Evolutionary conservation across 2,888 invertebrate species (phyloP).

Genomic region (Eutolmus rufibarbis): DNA sequence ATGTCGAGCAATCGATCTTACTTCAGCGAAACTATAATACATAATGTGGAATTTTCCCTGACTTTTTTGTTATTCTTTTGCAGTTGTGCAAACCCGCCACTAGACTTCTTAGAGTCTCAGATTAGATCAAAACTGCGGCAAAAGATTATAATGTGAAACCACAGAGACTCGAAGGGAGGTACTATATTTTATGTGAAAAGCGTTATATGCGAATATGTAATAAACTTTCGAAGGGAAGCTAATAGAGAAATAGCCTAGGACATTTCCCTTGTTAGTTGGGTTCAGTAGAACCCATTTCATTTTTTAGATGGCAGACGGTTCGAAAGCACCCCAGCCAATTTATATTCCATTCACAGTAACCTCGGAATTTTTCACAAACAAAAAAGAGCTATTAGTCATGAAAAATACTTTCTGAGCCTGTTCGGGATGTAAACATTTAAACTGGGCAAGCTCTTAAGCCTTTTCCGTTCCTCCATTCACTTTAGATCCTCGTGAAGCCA

Average conservation of each 20-base stretch:
- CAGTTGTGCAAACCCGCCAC: background rate
- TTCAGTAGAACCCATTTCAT: background rate
- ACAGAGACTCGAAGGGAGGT: background rate
- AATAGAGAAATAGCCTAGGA: background rate
- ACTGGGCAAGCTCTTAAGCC: background rate
- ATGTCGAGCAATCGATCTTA: too few relatives aligned
- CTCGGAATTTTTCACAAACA: background rate
- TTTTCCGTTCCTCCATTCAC: background rate
- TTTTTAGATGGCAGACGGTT: background rate
- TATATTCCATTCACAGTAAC: background rate
- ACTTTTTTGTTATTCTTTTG: background rate
- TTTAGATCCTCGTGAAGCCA: background rate
- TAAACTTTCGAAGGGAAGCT: background rate
- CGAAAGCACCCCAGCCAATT: background rate
- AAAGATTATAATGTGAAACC: background rate
- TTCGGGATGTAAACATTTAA: conserved; percentile 33
- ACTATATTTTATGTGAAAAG: background rate
- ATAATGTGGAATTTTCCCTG: too few relatives aligned
- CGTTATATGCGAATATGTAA: background rate
- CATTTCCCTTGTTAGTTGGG: background rate
- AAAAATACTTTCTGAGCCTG: conserved; percentile 19
- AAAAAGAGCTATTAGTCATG: background rate
- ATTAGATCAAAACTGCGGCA: background rate
- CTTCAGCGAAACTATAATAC: too few relatives aligned
- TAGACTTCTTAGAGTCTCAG: background rate